Conservation (phyloP, 2,113 vertebrate species). For the Tachysurus fulvidraco region DNA sequence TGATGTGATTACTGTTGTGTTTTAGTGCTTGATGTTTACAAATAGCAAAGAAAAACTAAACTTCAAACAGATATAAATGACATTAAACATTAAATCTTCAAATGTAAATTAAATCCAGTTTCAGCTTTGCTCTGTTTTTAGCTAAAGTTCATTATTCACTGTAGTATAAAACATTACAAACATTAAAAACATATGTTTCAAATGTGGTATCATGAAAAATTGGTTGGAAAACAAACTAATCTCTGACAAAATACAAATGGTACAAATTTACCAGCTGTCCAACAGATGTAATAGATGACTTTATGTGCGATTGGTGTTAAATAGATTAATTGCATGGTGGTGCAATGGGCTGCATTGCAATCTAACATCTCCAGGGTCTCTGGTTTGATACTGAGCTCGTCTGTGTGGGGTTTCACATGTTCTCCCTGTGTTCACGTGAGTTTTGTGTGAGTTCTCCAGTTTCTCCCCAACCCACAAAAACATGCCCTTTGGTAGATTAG, state of each 20-base stretch:
- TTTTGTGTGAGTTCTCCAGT: background rate
- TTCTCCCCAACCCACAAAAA: background rate
- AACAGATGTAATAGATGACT: background rate
- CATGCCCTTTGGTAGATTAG: background rate
- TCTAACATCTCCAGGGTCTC: background rate
- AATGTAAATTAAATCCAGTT: background rate
- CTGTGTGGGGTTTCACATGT: background rate
- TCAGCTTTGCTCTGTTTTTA: background rate
- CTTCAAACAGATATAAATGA: background rate
- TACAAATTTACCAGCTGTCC: background rate
- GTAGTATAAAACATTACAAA: background rate
- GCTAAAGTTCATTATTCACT: background rate
- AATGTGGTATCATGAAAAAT: background rate
- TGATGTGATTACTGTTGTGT: slow-evolving; percentile 46
- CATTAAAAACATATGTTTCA: background rate
- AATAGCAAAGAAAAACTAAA: slow-evolving; percentile 13
- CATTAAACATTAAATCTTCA: background rate
- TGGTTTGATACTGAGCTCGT: background rate
- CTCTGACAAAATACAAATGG: background rate
- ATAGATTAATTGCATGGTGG: background rate
- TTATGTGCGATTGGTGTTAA: background rate
- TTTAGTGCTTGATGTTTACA: slow-evolving; percentile 26
- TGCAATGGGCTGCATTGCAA: background rate
- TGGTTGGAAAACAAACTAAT: background rate
- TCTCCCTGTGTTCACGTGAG: background rate